Evolutionary conservation across 1,140 invertebrate genomes (phyloP), one percentile per base, ranked within the genome.

Genomic region (Dreissena polymorpha): DNA sequence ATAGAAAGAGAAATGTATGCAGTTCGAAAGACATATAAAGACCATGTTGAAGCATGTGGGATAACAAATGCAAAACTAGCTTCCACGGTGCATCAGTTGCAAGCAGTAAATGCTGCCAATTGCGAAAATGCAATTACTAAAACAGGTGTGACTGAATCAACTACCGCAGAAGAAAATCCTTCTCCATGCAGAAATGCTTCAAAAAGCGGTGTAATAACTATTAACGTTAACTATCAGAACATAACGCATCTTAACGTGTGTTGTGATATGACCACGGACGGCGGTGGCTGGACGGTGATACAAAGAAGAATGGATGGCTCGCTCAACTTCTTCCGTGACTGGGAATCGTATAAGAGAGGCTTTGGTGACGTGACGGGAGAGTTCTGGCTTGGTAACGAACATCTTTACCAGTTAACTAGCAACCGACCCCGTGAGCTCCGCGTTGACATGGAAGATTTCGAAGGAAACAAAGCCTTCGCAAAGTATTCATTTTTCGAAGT

Each of bases 341-440:
- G 97, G 97, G 95, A 95, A 18, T 97, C 98, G 88, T 99, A 99
- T 91, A 97, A 98, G 91, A 97, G 97, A 88, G 97, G 97, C 13
- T 99, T 99, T 91, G 97, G 97, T 3, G 96, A 98, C 92, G 96
- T 96, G 85, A 94, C 93, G 0, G 94, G 94, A 0, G 91, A 93
- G 73, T 92, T 89, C 84, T 94, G 93, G 93, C 64, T 93, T 25
- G 85, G 85, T 12, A 86, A 83, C 29, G 63, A 82, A 13, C 51
- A 39, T 18, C 57, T 86, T 14, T 73, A 82, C 57, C 16, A 51
- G 13, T 25, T 86, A 21, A 74, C 80, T 13, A 21, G 53, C 7
- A n/a, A 68, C 12, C 63, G 64, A 10, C 25, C 53, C 2, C 64
- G 82, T 25, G 64, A 80, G 70, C 64, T 86, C 12, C 60, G 85